Evolutionary conservation across 2,797 vertebrate species (phyloP).

Genomic region (Acipenser transmontanus): DNA sequence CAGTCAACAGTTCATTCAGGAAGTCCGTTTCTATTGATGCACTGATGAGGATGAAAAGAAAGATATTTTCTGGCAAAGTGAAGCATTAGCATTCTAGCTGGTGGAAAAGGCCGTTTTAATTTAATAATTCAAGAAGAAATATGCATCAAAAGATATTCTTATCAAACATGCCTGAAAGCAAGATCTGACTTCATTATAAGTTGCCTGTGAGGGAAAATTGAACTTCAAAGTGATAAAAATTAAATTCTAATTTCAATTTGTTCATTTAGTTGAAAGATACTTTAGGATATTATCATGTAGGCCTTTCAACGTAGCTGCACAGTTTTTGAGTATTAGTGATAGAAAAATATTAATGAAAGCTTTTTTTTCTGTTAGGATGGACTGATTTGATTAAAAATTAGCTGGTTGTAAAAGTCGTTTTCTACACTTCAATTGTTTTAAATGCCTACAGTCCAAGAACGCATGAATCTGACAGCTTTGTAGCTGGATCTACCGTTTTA

Average conservation of each 20-base stretch:
- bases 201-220: conserved; percentile 47
- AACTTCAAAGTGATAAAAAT: conserved; percentile 61
- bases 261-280: conserved; percentile 46
- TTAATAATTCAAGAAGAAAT: conserved; percentile 61
- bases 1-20: conserved; percentile 45
- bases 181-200: conserved; percentile 65
- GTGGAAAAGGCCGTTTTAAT: conserved; percentile 60
- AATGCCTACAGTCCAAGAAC: too few species aligned
- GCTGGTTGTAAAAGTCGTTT: background rate
- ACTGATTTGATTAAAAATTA: background rate
- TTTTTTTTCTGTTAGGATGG: background rate
- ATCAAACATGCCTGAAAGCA: conserved; percentile 64
- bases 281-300: conserved; percentile 37
- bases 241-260: conserved; percentile 57
- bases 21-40: conserved; percentile 38
- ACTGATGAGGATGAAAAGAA: conserved; percentile 1
- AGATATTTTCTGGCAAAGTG: conserved; percentile 47
- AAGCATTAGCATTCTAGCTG: conserved; percentile 64
- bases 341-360: conserved; percentile 19
- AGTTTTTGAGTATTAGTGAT: conserved; percentile 4
- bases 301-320: conserved; percentile 8
- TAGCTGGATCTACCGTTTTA: too few species aligned
- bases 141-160: conserved; percentile 57
- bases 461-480: too few species aligned
- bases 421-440: too few species aligned